phyloP scores from a whole-genome alignment of 2,888 invertebrate species.

The Archips crataeganus region DNA sequence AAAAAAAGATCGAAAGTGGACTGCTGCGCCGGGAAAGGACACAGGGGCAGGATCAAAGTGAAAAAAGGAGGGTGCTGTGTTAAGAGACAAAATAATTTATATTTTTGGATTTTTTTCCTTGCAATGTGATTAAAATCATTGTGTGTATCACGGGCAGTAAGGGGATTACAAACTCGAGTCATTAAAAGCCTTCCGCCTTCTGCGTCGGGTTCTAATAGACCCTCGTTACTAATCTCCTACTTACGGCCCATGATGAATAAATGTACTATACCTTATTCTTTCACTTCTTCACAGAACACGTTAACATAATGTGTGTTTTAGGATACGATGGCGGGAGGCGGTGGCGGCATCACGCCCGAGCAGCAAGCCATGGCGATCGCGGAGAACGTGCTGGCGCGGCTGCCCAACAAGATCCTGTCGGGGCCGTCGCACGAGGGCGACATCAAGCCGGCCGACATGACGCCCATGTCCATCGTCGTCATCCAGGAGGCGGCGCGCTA shows the following conservation, averaged over 20 bases:
- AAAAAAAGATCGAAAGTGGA: slow-evolving; percentile 47
- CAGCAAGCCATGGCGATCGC: slow-evolving; percentile 92
- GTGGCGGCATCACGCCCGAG: slow-evolving; percentile 90
- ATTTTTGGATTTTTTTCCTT: no score
- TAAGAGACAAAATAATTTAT: no score
- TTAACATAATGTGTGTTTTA: slow-evolving; percentile 53
- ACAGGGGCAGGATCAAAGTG: slow-evolving; percentile 65
- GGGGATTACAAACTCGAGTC: no score
- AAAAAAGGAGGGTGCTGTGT: slow-evolving; percentile 46
- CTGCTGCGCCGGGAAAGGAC: slow-evolving; percentile 74
- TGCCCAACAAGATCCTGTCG: slow-evolving; percentile 89
- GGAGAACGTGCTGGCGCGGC: slow-evolving; percentile 90
- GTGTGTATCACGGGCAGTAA: no score
- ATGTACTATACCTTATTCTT: no score
- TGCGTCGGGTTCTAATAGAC: no score
- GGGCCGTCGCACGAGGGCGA: slow-evolving; percentile 88
- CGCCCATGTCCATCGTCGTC: slow-evolving; percentile 97
- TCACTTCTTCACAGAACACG: neutral
- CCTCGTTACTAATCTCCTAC: no score
- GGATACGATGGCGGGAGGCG: slow-evolving; percentile 88
- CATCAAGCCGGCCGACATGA: slow-evolving; percentile 92
- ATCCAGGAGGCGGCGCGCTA: slow-evolving; percentile 95
- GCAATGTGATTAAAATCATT: no score
- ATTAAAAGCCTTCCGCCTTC: no score
- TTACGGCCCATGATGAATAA: no score